These are phyloP conservation scores for Eulemur rubriventer DNA, from an alignment of 2,797 vertebrate species.

Conservation along the genomic window DNA sequence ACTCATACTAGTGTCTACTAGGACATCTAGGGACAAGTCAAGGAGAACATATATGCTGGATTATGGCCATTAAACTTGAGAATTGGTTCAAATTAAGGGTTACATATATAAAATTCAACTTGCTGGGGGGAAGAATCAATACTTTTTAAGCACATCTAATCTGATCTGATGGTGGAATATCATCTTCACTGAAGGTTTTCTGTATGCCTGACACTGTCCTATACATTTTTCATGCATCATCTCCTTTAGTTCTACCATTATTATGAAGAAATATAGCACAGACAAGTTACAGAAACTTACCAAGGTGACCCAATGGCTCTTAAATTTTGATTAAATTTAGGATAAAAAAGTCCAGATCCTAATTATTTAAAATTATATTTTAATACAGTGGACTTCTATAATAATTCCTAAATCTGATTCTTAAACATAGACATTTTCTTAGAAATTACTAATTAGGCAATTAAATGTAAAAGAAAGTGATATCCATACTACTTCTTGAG, in stretches of 20 bases:
- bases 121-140: background rate
- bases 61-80: background rate
- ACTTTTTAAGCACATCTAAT: background rate
- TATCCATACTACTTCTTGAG: background rate
- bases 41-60: background rate
- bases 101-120: background rate
- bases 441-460: background rate
- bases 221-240: background rate
- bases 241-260: background rate
- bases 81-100: background rate
- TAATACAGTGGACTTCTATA: background rate
- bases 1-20: background rate
- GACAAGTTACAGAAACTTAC: background rate
- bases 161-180: background rate
- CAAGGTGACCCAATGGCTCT: background rate
- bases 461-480: slow-evolving; percentile 10
- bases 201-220: background rate
- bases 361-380: slow-evolving; percentile 14
- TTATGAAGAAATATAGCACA: background rate
- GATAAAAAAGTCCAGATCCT: background rate
- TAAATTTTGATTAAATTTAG: background rate
- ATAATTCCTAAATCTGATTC: background rate
- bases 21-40: background rate
- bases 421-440: background rate
- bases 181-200: background rate